phyloP scores from a whole-genome alignment of 2,888 invertebrate genomes.

The Mimas tiliae region DNA sequence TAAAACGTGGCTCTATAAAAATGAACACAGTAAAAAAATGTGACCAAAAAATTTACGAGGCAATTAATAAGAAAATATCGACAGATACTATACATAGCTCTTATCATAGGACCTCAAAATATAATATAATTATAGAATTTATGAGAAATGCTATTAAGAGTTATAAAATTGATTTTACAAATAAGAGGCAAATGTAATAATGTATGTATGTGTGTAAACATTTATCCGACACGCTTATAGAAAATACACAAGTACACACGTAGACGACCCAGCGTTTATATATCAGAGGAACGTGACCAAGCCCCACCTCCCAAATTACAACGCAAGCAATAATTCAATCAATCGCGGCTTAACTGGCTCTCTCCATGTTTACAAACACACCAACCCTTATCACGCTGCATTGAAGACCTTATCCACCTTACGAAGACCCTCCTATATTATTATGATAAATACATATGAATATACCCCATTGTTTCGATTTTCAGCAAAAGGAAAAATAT shows the following conservation, averaged over 20 bases:
- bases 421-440: slow-evolving; percentile 32
- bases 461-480: slow-evolving; percentile 3
- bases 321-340: slow-evolving; percentile 80
- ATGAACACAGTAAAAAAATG: no score
- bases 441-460: slow-evolving; percentile 16
- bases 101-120: no score
- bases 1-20: no score
- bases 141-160: no score
- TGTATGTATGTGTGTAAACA: no score
- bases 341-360: slow-evolving; percentile 71
- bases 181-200: no score
- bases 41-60: no score
- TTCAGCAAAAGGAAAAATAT: slow-evolving; percentile 21
- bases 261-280: slow-evolving; percentile 43
- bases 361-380: slow-evolving; percentile 73
- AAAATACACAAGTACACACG: slow-evolving; percentile 29
- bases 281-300: slow-evolving; percentile 67
- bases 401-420: slow-evolving; percentile 53
- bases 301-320: slow-evolving; percentile 61
- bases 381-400: slow-evolving; percentile 57
- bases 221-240: slow-evolving; percentile 6
- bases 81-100: no score
- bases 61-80: no score
- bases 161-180: no score
- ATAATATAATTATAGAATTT: no score